Evolutionary conservation across 2,797 vertebrate genomes (phyloP), one percentile per base, ranked within the genome.

Genomic region (Chelon auratus): DNA sequence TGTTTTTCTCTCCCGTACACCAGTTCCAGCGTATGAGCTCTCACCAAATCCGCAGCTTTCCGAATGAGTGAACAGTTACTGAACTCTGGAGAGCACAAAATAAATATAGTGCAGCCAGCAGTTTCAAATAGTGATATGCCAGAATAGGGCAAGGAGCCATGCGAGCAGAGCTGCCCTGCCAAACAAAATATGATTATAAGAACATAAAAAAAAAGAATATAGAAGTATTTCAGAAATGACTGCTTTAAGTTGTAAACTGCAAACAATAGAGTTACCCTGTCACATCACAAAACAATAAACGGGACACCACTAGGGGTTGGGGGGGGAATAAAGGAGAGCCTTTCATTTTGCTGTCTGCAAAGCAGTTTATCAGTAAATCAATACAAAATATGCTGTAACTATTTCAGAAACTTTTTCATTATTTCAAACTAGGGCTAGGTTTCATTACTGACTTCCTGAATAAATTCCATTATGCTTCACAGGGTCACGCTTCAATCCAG

Each of bases 41-140:
- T 30, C 43, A 24, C 36, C 53, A 39, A 20, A 54, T 13, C 33
- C 18, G 13, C 22, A 22, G 33, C 33, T 30, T 53, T 39, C 42
- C 20, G 3, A 56, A 63, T 45, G 26, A 74, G 33, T 26, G 57
- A 42, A 22, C 39, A 54, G 14, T 22, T 13, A 58, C 20, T 48
- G 40, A 56, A 50, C 30, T 40, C 43, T 13, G 12, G 22, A 40
- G 60, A 1, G 10, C 7, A 37, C 8, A 15, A 59, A 42, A 59
- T 22, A 39, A 9, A 48, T 9, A 17, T n/a, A 17, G 5, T 15
- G 43, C 43, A 45, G 6, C 33, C 14, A 30, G 39, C 2, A 55
- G 26, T 39, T 61, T 5, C 36, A 69, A 13, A 3, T 17, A 17
- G 40, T 47, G 26, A 37, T 18, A 3, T 59, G 13, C 17, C 62